Evolutionary conservation across 2,113 vertebrate genomes (phyloP), one percentile per base, ranked within the genome.

Genomic region (Meles meles): DNA sequence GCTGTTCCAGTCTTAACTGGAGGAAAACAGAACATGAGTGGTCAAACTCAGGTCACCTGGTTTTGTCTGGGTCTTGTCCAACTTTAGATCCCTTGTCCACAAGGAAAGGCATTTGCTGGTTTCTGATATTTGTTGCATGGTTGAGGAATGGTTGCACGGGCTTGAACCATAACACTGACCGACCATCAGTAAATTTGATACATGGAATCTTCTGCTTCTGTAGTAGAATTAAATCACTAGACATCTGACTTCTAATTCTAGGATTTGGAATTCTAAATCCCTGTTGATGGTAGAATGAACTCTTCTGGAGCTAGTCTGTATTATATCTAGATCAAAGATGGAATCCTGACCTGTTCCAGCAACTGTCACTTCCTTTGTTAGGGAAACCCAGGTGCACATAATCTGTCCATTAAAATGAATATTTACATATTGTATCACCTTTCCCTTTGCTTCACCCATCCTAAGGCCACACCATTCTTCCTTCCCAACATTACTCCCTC

Each of bases 351-450:
- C 44, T 29, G 9, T 12, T 52, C 47, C 57, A 55, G 13, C 65
- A 77, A 72, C 52, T 14, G 44, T 61, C 59, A 61, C 59, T 61
- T 61, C 31, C 76, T 88, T 55, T 31, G 10, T 74, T 18, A 6
- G 21, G 49, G 79, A 82, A 89, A 55, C 31, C 18, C 23, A 39
- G 49, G 18, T 34, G 4, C 39, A 49, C 34, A 29, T 9, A 23
- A 7, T 37, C 34, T 27, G 67, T 44, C 61, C 37, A 8, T 2
- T 27, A 9, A 55, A 10, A 20, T 39, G 47, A 72, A 23, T 34
- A 39, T 80, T 39, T 80, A 13, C 18, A 0, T 31, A 1, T 2
- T 1, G 0, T 29, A 5, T 71, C 47, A 2, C 37, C 34, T 59
- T 88, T 81, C 49, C 42, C 20, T 69, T 61, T 71, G 17, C 31